Evolutionary conservation across 2,797 vertebrate species (phyloP), one percentile per base, ranked within the genome.

Genomic region (Spea hammondii): DNA sequence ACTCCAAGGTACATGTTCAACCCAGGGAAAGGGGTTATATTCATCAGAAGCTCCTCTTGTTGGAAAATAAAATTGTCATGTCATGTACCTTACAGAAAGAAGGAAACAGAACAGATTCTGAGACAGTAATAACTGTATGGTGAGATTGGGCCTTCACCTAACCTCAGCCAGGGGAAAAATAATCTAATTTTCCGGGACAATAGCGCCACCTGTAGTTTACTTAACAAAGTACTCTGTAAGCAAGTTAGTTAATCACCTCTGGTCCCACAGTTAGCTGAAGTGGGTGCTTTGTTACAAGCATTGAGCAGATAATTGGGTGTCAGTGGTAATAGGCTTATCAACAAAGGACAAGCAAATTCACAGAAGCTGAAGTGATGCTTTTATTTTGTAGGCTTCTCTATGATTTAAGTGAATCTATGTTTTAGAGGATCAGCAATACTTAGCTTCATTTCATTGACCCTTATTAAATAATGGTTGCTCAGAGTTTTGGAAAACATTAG

Each of bases 151-250:
- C 64, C 71, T 69, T 32, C 13, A 14, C 8, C 17, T 68, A 51
- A 68, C 45, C 51, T 71, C 7, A 6, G 51, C 11, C 17, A 32
- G 10, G 51, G 48, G 11, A 50, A n/a, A 17, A 13, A 10, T 46
- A 5, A 9, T 12, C 2, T 48, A 3, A 49, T n/a, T 57, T 76
- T 55, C 50, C 70, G 5, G 17, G 64, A 53, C 74, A 77, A 77
- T 72, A 67, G 47, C 75, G 65, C 75, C 79, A 82, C 68, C 79
- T 82, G 77, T 47, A 73, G 79, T 8, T 48, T 4, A 59, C 4
- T 64, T 8, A 1, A 17, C 59, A 62, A 62, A 62, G 59, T 32
- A 13, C 17, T 47, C 50, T 8, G 6, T 73, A 4, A 14, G 64
- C n/a, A 69, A 47, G 50, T 72, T 62, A 49, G 62, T 72, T 47